Base-by-base conservation (phyloP, 1,140 invertebrate species). In the Brachionus paranguensis region DNA sequence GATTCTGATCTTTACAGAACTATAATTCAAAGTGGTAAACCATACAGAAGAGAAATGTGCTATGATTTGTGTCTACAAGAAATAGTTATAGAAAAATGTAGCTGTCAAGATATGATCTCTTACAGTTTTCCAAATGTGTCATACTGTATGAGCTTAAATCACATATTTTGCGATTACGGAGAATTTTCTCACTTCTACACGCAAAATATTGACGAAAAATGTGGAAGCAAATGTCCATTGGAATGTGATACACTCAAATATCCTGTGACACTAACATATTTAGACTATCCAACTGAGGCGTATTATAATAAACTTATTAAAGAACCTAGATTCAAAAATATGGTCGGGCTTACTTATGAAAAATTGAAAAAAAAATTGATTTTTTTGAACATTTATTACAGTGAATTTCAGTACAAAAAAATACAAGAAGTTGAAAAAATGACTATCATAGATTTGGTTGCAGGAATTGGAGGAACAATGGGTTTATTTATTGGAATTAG, bases 341-440 rank as follows among this genome's bases (percentile, higher is more conserved):
- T 50, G 3, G 2, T 0, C 10, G 11, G 12, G 2, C 2, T 76
- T 3, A 76, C 2, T 64, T 64, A 81, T 81, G 53, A 81, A n/a
- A 17, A 27, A n/a, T 24, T 81, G 14, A 81, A 68, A 47, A 24
- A 45, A 17, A 60, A 27, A 20, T n/a, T 81, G 2, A 27, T 47
- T 17, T 81, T 47, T 45, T 60, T 81, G 10, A 27, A 81, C 41
- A 47, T 81, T 41, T 81, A 81, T 14, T 81, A 64, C 12, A 64
- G 11, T 11, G 78, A 81, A 41, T 68, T 81, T 17, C 20, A 68
- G 4, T 81, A 81, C 29, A 81, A 53, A 68, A 60, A 81, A 43
- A 81, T 81, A 29, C n/a, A 60, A 64, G 78, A 81, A 81, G 78
- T 81, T 17, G 78, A 64, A 33, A 81, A 64, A 45, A 81, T 68